Evolutionary conservation across 1,140 invertebrate genomes (phyloP).

Genomic region (Dendroctonus ponderosae): DNA sequence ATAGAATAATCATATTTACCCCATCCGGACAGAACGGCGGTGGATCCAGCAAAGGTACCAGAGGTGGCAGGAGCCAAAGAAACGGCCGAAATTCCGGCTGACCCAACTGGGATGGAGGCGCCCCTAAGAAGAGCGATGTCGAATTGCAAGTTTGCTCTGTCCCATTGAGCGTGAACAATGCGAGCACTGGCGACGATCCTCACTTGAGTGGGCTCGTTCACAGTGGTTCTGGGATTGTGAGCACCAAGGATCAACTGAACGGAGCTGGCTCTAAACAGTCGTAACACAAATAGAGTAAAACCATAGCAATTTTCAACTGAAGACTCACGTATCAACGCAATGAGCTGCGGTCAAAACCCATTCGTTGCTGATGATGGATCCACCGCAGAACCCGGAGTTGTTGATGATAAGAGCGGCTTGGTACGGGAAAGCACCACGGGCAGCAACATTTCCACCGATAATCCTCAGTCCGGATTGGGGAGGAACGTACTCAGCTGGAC

Average conservation of each 20-base stretch:
- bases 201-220: conserved; percentile 13
- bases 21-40: conserved; percentile 24
- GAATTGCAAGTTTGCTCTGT: neutral
- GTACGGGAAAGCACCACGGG: conserved; percentile 13
- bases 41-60: conserved; percentile 19
- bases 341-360: conserved; percentile 26
- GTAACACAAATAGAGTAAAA: conserved; percentile 1
- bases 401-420: conserved; percentile 29
- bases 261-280: conserved; percentile 6
- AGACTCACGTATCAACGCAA: conserved; percentile 11
- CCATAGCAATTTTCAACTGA: neutral
- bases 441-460: conserved; percentile 17
- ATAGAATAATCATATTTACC: neutral
- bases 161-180: conserved; percentile 8
- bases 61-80: conserved; percentile 18
- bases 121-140: conserved; percentile 19
- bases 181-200: neutral
- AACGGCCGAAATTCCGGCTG: neutral
- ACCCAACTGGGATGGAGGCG: conserved; percentile 1
- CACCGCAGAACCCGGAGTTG: conserved; percentile 28
- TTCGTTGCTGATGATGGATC: conserved; percentile 15
- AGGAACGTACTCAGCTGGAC: neutral
- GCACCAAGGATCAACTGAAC: conserved; percentile 18
- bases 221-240: conserved; percentile 11
- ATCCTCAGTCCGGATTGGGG: conserved; percentile 6